Conservation (phyloP, 2,113 vertebrate species). For the Larimichthys crocea region DNA sequence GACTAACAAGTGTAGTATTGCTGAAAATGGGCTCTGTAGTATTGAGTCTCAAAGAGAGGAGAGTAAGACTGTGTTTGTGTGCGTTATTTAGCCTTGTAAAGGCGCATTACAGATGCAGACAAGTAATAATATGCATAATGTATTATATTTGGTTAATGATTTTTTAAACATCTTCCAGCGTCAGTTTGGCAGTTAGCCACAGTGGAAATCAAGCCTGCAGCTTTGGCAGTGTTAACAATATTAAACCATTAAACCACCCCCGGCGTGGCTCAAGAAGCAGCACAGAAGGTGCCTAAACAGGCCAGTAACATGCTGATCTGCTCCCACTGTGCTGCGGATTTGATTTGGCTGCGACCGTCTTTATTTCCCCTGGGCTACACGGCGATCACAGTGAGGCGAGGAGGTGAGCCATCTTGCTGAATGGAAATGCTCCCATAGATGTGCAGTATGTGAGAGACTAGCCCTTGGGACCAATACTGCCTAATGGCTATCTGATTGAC, state of each 20-base stretch:
- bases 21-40: conserved; percentile 35
- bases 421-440: conserved; percentile 71
- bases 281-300: conserved; percentile 45
- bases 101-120: background rate
- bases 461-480: conserved; percentile 62
- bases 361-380: conserved; percentile 73
- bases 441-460: conserved; percentile 61
- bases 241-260: conserved; percentile 38
- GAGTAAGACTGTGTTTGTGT: background rate
- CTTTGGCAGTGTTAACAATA: conserved; percentile 16
- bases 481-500: conserved; percentile 75
- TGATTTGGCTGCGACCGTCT: conserved; percentile 65
- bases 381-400: conserved; percentile 63
- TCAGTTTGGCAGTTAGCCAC: background rate
- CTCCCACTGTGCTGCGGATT: conserved; percentile 49
- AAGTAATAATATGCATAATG: background rate
- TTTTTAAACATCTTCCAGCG: background rate
- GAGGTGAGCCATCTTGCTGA: conserved; percentile 72
- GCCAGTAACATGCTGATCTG: conserved; percentile 48
- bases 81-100: background rate
- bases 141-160: background rate
- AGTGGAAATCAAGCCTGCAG: conserved; percentile 36
- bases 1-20: conserved; percentile 22
- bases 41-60: background rate
- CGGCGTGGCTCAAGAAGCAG: conserved; percentile 16